Evolutionary conservation across 2,113 vertebrate genomes (phyloP).

Genomic region (Psammodynastes pulverulentus): DNA sequence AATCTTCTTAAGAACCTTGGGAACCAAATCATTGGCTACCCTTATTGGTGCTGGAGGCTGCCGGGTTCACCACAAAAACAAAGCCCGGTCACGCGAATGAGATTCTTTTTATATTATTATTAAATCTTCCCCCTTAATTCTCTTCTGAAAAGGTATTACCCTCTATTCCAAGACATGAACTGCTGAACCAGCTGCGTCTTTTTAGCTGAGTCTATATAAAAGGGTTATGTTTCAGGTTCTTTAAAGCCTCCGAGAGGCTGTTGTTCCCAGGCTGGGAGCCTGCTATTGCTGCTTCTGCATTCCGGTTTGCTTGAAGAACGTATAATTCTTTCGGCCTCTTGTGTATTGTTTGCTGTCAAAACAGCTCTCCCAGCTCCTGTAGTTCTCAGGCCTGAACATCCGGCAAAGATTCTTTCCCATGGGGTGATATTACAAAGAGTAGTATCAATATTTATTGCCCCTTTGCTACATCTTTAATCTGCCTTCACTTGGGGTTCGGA

Average conservation of each 20-base stretch:
- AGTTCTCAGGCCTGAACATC: slow-evolving; percentile 32
- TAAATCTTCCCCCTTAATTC: slow-evolving; percentile 10
- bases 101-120: neutral
- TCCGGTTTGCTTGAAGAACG: slow-evolving; percentile 7
- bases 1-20: slow-evolving; percentile 1
- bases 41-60: neutral
- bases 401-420: slow-evolving; percentile 35
- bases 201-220: slow-evolving; percentile 6
- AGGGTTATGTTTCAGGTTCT: slow-evolving; percentile 1
- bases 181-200: slow-evolving; percentile 1
- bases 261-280: neutral
- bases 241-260: slow-evolving; percentile 7
- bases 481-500: slow-evolving; percentile 1
- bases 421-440: slow-evolving; percentile 31
- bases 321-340: slow-evolving; percentile 24
- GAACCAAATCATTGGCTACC: neutral
- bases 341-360: slow-evolving; percentile 29
- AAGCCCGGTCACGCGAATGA: neutral
- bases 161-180: neutral
- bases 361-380: neutral
- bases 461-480: slow-evolving; percentile 30
- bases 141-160: slow-evolving; percentile 12
- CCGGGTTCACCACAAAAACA: neutral
- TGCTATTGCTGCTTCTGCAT: slow-evolving; percentile 9
- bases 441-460: slow-evolving; percentile 30